Base-by-base conservation (phyloP, 2,113 vertebrate genomes). In the Onychorhynchus coronatus region DNA sequence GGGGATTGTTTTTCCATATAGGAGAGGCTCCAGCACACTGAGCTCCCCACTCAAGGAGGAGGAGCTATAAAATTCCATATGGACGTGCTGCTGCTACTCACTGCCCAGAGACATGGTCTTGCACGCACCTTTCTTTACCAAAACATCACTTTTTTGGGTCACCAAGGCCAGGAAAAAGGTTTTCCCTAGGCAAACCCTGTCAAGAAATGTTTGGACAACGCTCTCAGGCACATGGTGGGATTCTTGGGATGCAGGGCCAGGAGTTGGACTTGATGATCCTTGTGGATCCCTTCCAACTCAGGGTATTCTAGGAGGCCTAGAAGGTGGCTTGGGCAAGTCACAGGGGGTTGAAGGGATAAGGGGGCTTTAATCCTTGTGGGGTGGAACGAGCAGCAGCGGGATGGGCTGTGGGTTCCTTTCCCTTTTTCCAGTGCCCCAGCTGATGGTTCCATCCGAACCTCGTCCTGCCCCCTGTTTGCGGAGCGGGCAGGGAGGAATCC, bases 31-130 rank as follows among this genome's bases (percentile, higher is more conserved):
- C 0, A 4, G 50, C 14, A 6, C 31, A 6, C 35, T 3, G 0
- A 14, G 58, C 12, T 53, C 21, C 37, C 31, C 0, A 1, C 23
- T 31, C 2, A 0, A 2, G 23, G 30, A 17, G 15, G 12, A 2
- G 0, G 1, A 35, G 30, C 11, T 23, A 13, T 4, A 8, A 13
- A 17, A 86, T n/a, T 35, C 5, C 41, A 2, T 1, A 1, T 58
- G 37, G 15, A 22, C 12, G 6, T 17, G 25, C 33, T 5, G 25
- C 33, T 5, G 5, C 56, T 22, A 21, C 31, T 59, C 65, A 42
- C 12, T 10, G 47, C 10, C 25, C 9, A 0, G 0, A 17, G n/a
- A 9, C 23, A 47, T 2, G 0, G 23, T 49, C 15, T 28, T 9
- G 7, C 41, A 6, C 10, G 4, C 21, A 3, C 2, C 28, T 14